Conservation (phyloP, 2,797 vertebrate genomes). For the Nannoperca australis region DNA sequence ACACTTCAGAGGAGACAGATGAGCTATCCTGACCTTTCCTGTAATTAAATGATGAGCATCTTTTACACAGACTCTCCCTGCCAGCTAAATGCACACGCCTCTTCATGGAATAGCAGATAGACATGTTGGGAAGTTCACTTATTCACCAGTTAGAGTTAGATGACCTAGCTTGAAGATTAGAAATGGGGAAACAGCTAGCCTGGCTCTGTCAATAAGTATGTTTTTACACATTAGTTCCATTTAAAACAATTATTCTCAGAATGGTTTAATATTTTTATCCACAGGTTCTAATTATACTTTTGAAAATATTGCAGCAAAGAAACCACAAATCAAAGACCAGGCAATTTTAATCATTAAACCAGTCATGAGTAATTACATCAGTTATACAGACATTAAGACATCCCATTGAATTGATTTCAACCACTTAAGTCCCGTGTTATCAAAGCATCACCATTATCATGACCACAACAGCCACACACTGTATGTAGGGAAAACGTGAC, state of each 20-base stretch:
- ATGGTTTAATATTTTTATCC: constrained; percentile 1
- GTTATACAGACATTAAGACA: constrained; percentile 75
- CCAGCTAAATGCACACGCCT: not conserved
- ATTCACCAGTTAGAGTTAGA: not conserved
- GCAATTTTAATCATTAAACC: constrained; percentile 73
- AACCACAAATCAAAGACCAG: constrained; percentile 52
- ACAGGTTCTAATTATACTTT: not conserved
- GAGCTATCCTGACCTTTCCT: not conserved
- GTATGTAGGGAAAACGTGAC: constrained; percentile 40
- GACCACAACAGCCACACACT: constrained; percentile 53
- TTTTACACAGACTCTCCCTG: not conserved
- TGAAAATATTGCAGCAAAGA: not conserved
- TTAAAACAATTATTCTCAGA: too few relatives aligned
- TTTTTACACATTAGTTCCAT: not conserved
- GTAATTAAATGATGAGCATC: not conserved
- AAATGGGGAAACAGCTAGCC: not conserved
- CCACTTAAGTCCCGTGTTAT: constrained; percentile 35
- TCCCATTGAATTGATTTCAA: constrained; percentile 53
- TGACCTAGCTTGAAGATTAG: not conserved
- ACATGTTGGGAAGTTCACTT: not conserved
- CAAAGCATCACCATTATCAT: constrained; percentile 47
- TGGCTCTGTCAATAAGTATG: not conserved
- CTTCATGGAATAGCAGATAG: not conserved
- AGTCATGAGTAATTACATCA: constrained; percentile 68
- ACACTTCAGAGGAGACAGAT: not conserved